Evolutionary conservation across 2,113 vertebrate species (phyloP).

Genomic region (Atrichornis clamosus): DNA sequence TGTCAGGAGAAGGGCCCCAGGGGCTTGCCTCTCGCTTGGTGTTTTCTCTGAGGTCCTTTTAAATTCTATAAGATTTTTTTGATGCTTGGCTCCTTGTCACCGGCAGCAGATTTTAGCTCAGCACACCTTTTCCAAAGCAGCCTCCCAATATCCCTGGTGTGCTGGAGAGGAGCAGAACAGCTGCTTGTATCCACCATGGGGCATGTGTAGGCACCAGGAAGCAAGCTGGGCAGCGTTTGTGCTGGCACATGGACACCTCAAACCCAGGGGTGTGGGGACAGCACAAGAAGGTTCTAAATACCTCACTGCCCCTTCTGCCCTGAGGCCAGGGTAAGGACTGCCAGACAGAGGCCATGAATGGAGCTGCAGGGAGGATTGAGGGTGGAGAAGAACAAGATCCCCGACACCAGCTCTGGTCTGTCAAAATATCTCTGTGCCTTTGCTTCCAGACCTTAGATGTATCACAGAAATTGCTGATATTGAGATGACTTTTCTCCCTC

Average conservation of each 20-base stretch:
- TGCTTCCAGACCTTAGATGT: neutral
- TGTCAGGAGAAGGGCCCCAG: neutral
- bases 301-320: neutral
- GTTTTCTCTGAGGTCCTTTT: neutral
- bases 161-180: neutral
- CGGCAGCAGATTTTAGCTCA: neutral
- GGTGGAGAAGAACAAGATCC: neutral
- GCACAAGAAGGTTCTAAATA: neutral
- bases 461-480: neutral
- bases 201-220: neutral
- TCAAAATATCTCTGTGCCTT: neutral
- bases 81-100: neutral
- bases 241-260: neutral
- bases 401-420: neutral
- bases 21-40: neutral
- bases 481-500: neutral
- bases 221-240: neutral
- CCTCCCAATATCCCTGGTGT: neutral
- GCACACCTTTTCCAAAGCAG: neutral
- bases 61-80: neutral
- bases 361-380: neutral
- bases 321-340: neutral
- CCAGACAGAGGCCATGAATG: neutral
- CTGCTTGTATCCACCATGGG: neutral
- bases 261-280: rapidly evolving